phyloP scores from a whole-genome alignment of 2,888 invertebrate genomes.

The Uloborus plumipes region DNA sequence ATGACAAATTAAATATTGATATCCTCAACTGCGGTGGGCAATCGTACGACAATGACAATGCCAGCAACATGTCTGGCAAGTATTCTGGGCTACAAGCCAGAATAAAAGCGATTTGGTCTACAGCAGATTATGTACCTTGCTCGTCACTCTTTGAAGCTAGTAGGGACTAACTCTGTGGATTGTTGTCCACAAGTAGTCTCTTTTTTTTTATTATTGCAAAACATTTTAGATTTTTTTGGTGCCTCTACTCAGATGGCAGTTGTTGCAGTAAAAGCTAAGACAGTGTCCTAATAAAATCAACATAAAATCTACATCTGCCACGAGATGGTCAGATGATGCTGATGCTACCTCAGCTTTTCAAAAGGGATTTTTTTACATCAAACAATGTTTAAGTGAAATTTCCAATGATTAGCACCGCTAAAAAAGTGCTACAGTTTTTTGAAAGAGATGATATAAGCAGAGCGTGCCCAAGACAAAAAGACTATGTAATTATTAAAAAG shows the following conservation, averaged over 20 bases:
- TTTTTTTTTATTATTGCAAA: not conserved
- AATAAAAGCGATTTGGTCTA: not conserved
- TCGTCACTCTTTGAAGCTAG: not conserved
- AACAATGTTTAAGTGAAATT: not conserved
- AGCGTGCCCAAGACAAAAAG: too few relatives aligned
- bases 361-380: not conserved
- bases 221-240: not conserved
- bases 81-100: not conserved
- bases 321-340: constrained; percentile 7
- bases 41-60: constrained; percentile 1
- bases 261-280: not conserved
- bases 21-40: not conserved
- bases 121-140: too few relatives aligned
- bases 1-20: too few relatives aligned
- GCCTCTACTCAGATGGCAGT: not conserved
- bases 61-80: not conserved
- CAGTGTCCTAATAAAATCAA: not conserved
- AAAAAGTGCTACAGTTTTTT: too few relatives aligned
- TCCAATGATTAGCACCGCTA: too few relatives aligned
- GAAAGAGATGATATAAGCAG: too few relatives aligned
- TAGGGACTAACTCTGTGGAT: not conserved
- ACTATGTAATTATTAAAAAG: too few relatives aligned
- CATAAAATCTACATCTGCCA: not conserved
- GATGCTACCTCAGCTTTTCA: not conserved
- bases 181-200: not conserved